These are phyloP conservation scores for Blera fallax DNA, from an alignment of 2,888 invertebrate genomes.

Conservation along the genomic window DNA sequence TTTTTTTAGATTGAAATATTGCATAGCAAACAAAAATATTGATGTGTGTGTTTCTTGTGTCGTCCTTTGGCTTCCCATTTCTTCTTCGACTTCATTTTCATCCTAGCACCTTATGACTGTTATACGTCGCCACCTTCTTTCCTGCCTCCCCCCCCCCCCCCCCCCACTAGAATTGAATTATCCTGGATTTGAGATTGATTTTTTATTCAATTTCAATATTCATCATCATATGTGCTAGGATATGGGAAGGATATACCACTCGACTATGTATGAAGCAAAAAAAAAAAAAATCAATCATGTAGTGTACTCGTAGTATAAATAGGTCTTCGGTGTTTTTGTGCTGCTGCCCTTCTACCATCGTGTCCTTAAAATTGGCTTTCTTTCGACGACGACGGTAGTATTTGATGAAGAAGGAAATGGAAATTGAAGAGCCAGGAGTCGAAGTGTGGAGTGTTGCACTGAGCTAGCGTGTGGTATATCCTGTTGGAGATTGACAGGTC, in stretches of 20 bases:
- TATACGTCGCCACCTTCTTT: background rate
- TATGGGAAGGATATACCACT: constrained; percentile 39
- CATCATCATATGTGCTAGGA: constrained; percentile 71
- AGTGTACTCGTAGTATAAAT: constrained; percentile 50
- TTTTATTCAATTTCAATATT: constrained; percentile 81
- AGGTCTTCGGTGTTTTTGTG: constrained; percentile 60
- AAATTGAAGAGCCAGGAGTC: constrained; percentile 46
- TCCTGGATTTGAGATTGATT: constrained; percentile 81
- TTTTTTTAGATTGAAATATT: constrained; percentile 66
- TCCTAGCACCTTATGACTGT: constrained; percentile 20
- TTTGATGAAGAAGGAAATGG: constrained; percentile 48
- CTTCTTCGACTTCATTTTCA: constrained; percentile 25
- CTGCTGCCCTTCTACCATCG: constrained; percentile 12
- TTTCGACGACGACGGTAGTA: background rate
- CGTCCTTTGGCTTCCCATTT: constrained; percentile 58
- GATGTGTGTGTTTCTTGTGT: constrained; percentile 55
- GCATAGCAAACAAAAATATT: constrained; percentile 70
- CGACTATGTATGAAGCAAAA: background rate
- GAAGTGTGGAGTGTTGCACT: constrained; percentile 13
- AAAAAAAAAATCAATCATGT: constrained; percentile 56
- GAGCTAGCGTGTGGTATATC: constrained; percentile 1
- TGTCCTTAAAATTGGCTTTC: constrained; percentile 68
- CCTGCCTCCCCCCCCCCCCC: background rate
- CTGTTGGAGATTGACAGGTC: constrained; percentile 51
- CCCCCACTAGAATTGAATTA: constrained; percentile 77